Conservation (phyloP, 2,797 vertebrate species). For the Peromyscus melanophrys region DNA sequence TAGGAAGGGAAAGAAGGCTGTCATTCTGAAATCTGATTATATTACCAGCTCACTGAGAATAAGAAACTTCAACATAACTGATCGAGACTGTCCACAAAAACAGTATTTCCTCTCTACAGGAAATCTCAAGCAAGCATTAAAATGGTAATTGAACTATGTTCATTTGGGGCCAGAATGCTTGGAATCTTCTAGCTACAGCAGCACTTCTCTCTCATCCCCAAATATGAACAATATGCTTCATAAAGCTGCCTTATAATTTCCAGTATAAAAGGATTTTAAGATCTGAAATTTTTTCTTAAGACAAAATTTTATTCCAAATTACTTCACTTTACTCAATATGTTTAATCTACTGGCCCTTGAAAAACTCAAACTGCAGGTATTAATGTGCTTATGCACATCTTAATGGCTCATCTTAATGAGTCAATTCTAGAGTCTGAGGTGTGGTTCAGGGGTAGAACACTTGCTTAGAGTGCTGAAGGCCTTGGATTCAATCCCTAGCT, state of each 20-base stretch:
- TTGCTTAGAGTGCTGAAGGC: not conserved
- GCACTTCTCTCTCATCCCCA: not conserved
- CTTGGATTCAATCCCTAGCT: not conserved
- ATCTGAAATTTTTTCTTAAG: too few species aligned
- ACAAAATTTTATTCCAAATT: too few species aligned
- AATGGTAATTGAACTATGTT: not conserved
- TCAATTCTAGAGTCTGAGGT: not conserved
- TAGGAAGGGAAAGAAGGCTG: not conserved
- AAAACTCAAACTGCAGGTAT: too few species aligned
- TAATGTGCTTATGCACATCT: too few species aligned
- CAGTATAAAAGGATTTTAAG: not conserved
- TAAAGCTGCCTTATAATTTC: not conserved
- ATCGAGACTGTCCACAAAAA: not conserved
- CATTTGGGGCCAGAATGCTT: not conserved
- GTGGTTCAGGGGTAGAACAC: not conserved
- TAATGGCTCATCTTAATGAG: not conserved
- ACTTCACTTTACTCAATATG: too few species aligned
- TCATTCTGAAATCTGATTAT: not conserved
- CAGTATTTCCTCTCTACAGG: not conserved
- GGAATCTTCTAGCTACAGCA: not conserved
- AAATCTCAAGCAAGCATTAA: not conserved
- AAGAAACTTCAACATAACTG: not conserved
- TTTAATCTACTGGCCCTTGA: too few species aligned
- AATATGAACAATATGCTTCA: not conserved
- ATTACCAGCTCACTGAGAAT: not conserved